A percentile compares a stretch with the other conserved stretches of the same genome.
Conservation (phyloP, 1,140 invertebrate species). For the Oscheius sp. region DNA sequence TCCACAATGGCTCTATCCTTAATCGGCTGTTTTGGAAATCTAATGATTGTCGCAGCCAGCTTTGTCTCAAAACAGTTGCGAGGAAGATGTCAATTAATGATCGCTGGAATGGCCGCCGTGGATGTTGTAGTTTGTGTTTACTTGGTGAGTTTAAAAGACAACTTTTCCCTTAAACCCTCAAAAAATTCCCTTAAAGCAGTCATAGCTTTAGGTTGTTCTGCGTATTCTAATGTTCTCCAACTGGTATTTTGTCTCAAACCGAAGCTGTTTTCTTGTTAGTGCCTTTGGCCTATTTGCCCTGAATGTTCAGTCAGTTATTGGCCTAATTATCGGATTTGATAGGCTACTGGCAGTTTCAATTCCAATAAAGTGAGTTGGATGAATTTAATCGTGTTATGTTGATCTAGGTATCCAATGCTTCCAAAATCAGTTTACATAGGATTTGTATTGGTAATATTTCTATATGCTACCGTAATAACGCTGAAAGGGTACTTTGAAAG, state of each 20-base stretch:
- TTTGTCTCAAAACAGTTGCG: not conserved
- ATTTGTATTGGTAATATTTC: not conserved
- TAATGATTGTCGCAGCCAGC: not conserved
- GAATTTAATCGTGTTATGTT: not conserved
- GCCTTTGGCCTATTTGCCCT: not conserved
- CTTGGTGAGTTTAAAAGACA: not conserved
- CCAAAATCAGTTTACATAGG: not conserved
- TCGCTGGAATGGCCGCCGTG: not conserved
- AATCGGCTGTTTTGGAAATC: not conserved
- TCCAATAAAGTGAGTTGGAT: not conserved
- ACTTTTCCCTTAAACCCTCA: no score
- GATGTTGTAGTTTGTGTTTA: not conserved
- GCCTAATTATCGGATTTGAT: not conserved
- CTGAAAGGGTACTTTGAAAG: not conserved
- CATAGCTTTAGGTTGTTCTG: not conserved
- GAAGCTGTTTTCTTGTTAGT: not conserved
- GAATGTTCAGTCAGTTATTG: not conserved
- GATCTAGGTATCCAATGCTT: not conserved
- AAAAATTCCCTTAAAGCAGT: not conserved
- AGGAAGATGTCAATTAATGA: not conserved
- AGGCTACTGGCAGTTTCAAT: not conserved
- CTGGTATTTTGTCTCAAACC: not conserved
- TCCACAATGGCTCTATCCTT: not conserved
- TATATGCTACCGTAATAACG: not conserved
- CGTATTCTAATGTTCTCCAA: not conserved